Percentiles rank a stretch among this genome's conserved stretches.
Conservation (phyloP, 2,888 invertebrate species). For the Schizotus pectinicornis region DNA sequence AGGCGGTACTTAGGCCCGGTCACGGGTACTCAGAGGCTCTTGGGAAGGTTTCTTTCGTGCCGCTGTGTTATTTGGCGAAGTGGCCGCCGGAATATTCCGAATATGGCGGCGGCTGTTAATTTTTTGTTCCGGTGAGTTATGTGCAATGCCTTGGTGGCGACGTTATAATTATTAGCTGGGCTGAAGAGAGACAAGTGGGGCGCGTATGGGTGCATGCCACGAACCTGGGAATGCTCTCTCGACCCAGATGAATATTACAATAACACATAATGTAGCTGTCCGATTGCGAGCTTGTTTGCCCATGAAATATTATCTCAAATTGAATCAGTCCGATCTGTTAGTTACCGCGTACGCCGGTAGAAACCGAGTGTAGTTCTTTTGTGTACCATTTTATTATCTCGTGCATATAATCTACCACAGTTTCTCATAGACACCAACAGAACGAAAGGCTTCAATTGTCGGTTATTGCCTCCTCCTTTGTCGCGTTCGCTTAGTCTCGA, state of each 20-base stretch:
- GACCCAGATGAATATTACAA: slow-evolving; percentile 29
- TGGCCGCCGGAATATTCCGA: no score
- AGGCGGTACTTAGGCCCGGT: no score
- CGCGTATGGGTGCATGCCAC: slow-evolving; percentile 4
- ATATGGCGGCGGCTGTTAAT: background rate
- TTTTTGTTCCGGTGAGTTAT: slow-evolving; percentile 20
- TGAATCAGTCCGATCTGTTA: slow-evolving; percentile 50
- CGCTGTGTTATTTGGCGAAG: no score
- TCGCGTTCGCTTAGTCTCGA: no score
- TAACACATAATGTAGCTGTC: slow-evolving; percentile 49
- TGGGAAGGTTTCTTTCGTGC: no score
- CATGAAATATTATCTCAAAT: slow-evolving; percentile 54
- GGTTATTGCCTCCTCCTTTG: no score
- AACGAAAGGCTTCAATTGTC: no score
- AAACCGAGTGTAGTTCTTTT: slow-evolving; percentile 33
- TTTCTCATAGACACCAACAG: background rate
- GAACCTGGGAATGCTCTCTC: slow-evolving; percentile 10
- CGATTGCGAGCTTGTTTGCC: slow-evolving; percentile 48
- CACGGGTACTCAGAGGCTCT: no score
- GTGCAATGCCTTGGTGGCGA: slow-evolving; percentile 12
- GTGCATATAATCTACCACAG: slow-evolving; percentile 22
- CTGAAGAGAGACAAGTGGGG: slow-evolving; percentile 7
- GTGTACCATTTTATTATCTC: slow-evolving; percentile 32
- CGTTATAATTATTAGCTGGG: slow-evolving; percentile 21
- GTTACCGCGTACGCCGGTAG: slow-evolving; percentile 44